Conservation (phyloP, 1,140 invertebrate species). For the Parasteatoda tepidariorum region DNA sequence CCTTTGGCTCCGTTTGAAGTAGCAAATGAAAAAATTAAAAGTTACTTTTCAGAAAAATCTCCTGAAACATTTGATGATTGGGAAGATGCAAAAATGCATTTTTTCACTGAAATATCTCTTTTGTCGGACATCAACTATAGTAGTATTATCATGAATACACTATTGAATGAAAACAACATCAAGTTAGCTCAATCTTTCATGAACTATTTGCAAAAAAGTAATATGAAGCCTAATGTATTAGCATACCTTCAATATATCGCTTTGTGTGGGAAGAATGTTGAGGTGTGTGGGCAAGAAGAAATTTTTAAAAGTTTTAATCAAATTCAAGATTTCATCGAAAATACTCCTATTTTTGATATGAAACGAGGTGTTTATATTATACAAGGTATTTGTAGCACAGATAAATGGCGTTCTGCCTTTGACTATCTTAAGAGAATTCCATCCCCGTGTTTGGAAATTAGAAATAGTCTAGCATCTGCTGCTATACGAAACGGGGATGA, state of each 20-base stretch:
- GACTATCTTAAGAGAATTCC: constrained; percentile 9
- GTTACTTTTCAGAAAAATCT: neutral
- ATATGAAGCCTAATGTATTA: constrained; percentile 11
- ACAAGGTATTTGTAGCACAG: neutral
- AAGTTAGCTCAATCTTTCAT: constrained; percentile 21
- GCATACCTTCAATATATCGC: constrained; percentile 22
- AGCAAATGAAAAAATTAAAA: neutral
- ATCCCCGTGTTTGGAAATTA: neutral
- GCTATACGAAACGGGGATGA: constrained; percentile 15
- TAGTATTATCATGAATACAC: constrained; percentile 14
- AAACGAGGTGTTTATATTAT: neutral
- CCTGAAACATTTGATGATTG: neutral
- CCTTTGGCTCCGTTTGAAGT: neutral
- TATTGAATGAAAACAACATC: neutral
- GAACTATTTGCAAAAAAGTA: neutral
- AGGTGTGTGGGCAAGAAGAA: neutral
- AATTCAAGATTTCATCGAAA: neutral
- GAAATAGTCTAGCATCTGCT: neutral
- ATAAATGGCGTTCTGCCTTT: neutral
- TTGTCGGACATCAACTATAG: constrained; percentile 12
- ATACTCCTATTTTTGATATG: constrained; percentile 3
- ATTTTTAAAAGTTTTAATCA: constrained; percentile 13
- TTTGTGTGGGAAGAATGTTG: constrained; percentile 25
- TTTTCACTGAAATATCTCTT: neutral
- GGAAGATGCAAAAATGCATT: constrained; percentile 9